Base-by-base conservation (phyloP, 2,797 vertebrate species). In the Bradypodion pumilum region DNA sequence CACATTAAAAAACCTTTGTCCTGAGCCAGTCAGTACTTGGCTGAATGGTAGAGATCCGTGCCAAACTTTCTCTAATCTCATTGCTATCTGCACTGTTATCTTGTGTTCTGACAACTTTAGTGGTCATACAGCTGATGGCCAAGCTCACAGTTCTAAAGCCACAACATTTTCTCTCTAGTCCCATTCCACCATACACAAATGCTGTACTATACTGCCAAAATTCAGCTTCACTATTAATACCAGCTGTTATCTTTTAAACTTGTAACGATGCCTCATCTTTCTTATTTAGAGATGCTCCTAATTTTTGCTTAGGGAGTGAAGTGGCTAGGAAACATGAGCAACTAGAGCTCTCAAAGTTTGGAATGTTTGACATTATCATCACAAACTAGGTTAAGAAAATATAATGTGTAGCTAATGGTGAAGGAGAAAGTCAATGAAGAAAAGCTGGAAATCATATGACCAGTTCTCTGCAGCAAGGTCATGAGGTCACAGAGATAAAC, bases 401-500 rank as follows among this genome's bases (percentile, higher is more conserved):
- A 23, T 40, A 76, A 52, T 3, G 7, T 73, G 49, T 62, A 21
- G n/a, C 49, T 62, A 35, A 74, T 44, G 27, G 32, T 72, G 56
- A 80, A 72, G 70, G 79, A 9, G 62, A 70, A 46, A 46, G n/a
- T 81, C 44, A 70, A 62, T 62, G 29, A 62, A 62, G 56, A 85
- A 81, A 52, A 27, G 49, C 49, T 75, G 49, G 80, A 85, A 56
- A 81, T 62, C 65, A 75, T 76, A 74, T 76, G 65, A 83, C 16
- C 37, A 27, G 46, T 70, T 32, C 56, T 70, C 56, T 81, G 79
- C 74, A 81, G 56, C 35, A 77, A 62, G 84, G 74, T 62, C 66
- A 87, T 86, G 89, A 89, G 92, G 93, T 93, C 91, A 92, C 86
- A 91, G 90, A 90, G 88, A 80, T 91, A 90, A 77, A 74, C 81